Evolutionary conservation across 2,888 invertebrate genomes (phyloP).

Genomic region (Caenorhabditis drosophilae): DNA sequence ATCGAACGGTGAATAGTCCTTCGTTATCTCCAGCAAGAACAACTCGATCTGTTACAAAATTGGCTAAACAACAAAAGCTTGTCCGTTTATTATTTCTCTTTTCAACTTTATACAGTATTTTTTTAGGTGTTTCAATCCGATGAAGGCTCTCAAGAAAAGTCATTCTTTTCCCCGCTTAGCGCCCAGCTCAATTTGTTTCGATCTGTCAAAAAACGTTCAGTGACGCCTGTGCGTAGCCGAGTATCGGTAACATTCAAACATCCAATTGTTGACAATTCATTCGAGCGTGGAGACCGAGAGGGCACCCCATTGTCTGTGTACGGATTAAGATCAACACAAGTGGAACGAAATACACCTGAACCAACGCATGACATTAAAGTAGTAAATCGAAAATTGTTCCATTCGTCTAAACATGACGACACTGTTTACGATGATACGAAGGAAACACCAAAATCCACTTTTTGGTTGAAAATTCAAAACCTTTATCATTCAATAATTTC

Average conservation of each 20-base stretch:
- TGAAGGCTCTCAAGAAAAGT: no score
- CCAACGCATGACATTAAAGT: conserved; percentile 21
- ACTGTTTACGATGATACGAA: no score
- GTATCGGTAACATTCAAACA: not conserved
- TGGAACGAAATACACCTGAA: conserved; percentile 20
- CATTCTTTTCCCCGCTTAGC: no score
- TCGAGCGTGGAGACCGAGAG: not conserved
- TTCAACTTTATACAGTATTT: no score
- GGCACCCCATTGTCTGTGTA: conserved; percentile 19
- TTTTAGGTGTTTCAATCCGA: no score
- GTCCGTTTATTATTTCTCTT: no score
- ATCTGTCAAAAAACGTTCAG: not conserved
- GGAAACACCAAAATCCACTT: no score
- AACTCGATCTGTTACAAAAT: not conserved
- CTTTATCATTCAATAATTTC: no score
- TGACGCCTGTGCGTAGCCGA: not conserved
- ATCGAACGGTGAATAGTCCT: conserved; percentile 11
- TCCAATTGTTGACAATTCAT: not conserved
- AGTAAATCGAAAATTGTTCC: no score
- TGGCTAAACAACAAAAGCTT: no score
- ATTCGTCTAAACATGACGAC: no score
- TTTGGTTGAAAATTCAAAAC: no score
- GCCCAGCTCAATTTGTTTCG: not conserved
- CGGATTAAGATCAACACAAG: conserved; percentile 14
- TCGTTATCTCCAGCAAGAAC: conserved; percentile 19